phyloP scores from a whole-genome alignment of 2,797 vertebrate species.

The Allobates femoralis region DNA sequence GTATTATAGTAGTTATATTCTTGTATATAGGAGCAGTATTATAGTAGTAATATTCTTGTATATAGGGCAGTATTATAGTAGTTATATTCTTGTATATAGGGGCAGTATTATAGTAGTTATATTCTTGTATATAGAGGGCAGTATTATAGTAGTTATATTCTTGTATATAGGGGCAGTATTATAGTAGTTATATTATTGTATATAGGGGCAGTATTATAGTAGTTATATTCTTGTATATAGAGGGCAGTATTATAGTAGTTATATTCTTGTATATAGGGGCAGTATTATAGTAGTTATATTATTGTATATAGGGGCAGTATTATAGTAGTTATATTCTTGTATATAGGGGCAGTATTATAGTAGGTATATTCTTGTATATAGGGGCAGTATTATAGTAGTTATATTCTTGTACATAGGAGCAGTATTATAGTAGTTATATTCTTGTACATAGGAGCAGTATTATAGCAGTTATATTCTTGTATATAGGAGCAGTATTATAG shows the following conservation, averaged over 20 bases:
- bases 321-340: background rate
- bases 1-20: background rate
- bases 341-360: background rate
- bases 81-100: background rate
- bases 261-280: background rate
- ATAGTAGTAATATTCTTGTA: conserved; percentile 4
- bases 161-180: background rate
- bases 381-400: conserved; percentile 1
- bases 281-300: conserved; percentile 6
- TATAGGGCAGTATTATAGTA: conserved; percentile 2
- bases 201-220: background rate
- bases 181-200: background rate
- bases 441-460: background rate
- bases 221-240: conserved; percentile 2
- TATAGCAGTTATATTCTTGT: conserved; percentile 6
- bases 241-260: background rate
- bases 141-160: conserved; percentile 8
- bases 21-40: background rate
- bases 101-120: background rate
- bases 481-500: background rate
- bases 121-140: background rate
- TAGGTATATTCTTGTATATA: conserved; percentile 3
- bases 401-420: background rate
- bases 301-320: background rate
- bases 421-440: background rate